Base-by-base conservation (phyloP, 2,113 vertebrate genomes). In the Nycticebus coucang region DNA sequence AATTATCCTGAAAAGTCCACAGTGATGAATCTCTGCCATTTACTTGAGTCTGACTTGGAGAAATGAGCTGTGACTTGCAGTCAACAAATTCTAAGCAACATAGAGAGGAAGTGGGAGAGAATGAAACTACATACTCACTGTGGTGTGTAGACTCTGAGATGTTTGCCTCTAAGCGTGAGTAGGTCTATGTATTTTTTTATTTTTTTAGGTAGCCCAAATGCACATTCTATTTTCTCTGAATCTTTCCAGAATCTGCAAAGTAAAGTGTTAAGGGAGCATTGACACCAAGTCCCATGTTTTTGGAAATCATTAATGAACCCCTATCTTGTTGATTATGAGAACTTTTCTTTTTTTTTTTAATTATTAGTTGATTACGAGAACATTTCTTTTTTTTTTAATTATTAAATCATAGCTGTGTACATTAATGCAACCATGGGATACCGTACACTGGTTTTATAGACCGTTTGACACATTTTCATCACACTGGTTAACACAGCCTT, bases 81-180 rank as follows among this genome's bases (percentile, higher is more conserved):
- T 88, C 62, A 93, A 81, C 71, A 78, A 72, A 69, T 62, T 41
- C 90, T 84, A 66, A 93, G 62, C 41, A 78, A 59, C 57, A 33
- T 2, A 69, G 80, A 80, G 74, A 97, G 89, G 93, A 95, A 83
- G 81, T 77, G 9, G 75, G 83, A 92, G 11, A 50, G 37, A 94
- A 50, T 96, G 66, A 92, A 89, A 92, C 78, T 68, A 19, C 19
- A 22, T 78, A 64, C 30, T 93, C n/a, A 60, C 17, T 71, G 7
- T 4, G 87, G 68, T 64, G 45, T 59, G 17, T 30, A 64, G 91
- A 33, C 82, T 89, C 86, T 89, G 59, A 93, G 92, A 90, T 59
- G 4, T 87, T 93, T 82, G 45, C 75, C 53, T 75, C 35, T 53
- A 60, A 83, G 69, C 74, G 26, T 26, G 24, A 80, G 35, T 82